Base-by-base conservation (phyloP, 2,888 invertebrate species). In the Phaonia tiefii region DNA sequence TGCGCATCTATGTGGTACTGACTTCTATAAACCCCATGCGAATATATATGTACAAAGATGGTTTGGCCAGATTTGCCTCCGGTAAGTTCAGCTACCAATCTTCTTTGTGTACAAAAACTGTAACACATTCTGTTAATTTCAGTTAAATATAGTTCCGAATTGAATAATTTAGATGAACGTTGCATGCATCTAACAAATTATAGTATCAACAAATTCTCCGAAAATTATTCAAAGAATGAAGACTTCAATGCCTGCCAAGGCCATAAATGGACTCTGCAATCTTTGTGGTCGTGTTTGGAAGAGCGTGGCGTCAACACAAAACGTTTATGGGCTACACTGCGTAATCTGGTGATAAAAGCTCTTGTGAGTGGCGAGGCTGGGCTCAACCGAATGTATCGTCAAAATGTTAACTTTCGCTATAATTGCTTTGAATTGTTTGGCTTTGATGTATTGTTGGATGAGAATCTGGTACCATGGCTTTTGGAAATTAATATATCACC, bases 351-450 rank as follows among this genome's bases (percentile, higher is more conserved):
- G 0, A 94, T 99, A 58, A 98, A 98, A 90, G 98, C 99, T 0
- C 95, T 99, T 85, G 95, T 99, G 74, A 94, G 97, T 1, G 96
- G 96, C 0, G 97, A 97, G 89, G 93, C 94, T 0, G 93, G 95
- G 51, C 95, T 97, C 71, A 94, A 93, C 76, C 93, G 94, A 2
- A 91, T 96, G 80, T 94, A 95, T 25, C 93, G 94, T 76, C 93
- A 95, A 54, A 96, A 96, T 88, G 93, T 95, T 25, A 93, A 94
- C 0, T 96, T 94, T 67, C 92, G 95, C 58, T 98, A 98, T 89
- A 96, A 95, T 88, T 97, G 97, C 86, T 98, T 97, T 88, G 99
- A 99, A 89, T 92, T 99, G 66, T 99, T 99, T 89, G 99, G 98
- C 0, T 95, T 98, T 80, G 99, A 99, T 90, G 96, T 99, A 10